These are phyloP conservation scores for Actinia tenebrosa DNA, from an alignment of 64 coral and sea anemone species.

Conservation along the genomic window DNA sequence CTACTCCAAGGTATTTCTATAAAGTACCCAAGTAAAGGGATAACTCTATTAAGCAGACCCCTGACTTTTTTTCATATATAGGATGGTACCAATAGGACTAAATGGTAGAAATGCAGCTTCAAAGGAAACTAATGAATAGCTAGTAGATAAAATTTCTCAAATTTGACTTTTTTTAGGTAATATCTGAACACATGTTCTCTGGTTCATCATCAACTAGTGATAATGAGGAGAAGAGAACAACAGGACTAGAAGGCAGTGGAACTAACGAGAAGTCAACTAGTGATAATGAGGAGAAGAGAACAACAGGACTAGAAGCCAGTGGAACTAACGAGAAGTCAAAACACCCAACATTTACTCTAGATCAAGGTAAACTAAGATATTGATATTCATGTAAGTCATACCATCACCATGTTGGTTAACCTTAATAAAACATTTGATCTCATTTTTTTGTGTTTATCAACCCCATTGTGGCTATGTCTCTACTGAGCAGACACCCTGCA, in stretches of 20 bases:
- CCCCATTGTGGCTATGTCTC: no score
- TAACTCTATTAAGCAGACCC: no score
- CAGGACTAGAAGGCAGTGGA: background rate
- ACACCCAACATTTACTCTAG: background rate
- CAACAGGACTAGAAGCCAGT: background rate
- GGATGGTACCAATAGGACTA: no score
- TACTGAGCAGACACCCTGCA: no score
- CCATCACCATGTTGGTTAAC: background rate
- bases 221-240: background rate
- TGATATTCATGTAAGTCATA: no score
- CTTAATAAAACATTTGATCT: background rate
- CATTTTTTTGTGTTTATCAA: no score
- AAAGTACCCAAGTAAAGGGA: no score
- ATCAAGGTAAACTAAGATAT: background rate
- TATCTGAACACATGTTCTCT: slow-evolving; percentile 22
- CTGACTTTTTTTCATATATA: no score
- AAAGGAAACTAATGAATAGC: no score
- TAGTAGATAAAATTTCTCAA: no score
- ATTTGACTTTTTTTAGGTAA: background rate
- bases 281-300: background rate
- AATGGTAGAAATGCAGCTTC: no score
- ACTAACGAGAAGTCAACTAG: background rate
- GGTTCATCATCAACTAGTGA: background rate
- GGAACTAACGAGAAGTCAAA: background rate
- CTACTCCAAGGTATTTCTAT: no score